phyloP scores from a whole-genome alignment of 2,113 vertebrate genomes.

The Chitala chitala region DNA sequence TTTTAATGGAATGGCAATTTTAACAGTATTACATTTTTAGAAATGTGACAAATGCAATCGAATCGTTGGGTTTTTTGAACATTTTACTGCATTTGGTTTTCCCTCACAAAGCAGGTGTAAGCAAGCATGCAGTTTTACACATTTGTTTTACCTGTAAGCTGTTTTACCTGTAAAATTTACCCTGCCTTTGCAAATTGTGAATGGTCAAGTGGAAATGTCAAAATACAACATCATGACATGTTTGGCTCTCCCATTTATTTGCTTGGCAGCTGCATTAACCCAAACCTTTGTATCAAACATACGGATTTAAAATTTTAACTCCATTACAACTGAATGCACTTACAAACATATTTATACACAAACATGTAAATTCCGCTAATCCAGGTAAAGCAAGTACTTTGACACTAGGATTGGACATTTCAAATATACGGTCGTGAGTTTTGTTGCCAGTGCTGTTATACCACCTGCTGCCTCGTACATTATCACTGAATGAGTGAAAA shows the following conservation, averaged over 20 bases:
- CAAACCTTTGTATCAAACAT: background rate
- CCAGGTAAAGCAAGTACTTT: background rate
- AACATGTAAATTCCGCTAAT: background rate
- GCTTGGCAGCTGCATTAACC: constrained; percentile 1
- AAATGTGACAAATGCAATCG: background rate
- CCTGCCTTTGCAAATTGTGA: background rate
- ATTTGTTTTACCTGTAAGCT: too few species aligned
- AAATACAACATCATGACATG: constrained; percentile 9
- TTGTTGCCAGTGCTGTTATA: background rate
- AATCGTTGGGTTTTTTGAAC: background rate
- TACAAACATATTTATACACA: constrained; percentile 6
- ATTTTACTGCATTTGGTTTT: background rate
- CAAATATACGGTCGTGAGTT: background rate
- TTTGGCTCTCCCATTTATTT: background rate
- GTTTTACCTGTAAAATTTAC: background rate
- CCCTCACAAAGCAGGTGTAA: background rate
- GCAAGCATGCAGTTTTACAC: too few species aligned
- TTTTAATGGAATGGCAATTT: background rate
- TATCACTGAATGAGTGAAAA: background rate
- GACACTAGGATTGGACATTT: background rate
- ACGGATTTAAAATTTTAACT: background rate
- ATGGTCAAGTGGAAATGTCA: background rate
- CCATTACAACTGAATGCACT: too few species aligned
- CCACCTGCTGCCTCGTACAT: background rate
- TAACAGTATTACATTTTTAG: background rate